These are phyloP conservation scores for Steinernema scapterisci DNA, from an alignment of 2,888 invertebrate species.

Conservation along the genomic window DNA sequence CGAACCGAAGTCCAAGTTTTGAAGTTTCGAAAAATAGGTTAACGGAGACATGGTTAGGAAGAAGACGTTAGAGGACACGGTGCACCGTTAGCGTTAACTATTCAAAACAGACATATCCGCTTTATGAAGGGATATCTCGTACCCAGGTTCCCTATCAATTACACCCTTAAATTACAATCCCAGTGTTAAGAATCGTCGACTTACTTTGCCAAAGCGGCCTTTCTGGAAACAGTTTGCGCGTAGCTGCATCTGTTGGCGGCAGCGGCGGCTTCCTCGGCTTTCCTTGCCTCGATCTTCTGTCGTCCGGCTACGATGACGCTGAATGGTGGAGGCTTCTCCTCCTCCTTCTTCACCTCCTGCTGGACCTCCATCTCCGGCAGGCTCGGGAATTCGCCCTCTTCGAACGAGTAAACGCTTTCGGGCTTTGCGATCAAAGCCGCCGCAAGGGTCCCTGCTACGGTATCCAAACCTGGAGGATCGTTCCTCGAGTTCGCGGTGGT, in stretches of 20 bases:
- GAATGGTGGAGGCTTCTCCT: constrained; percentile 36
- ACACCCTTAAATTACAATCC: too few relatives aligned
- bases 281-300: constrained; percentile 35
- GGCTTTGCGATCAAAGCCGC: not conserved
- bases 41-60: too few relatives aligned
- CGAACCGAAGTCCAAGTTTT: too few relatives aligned
- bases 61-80: too few relatives aligned
- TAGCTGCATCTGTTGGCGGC: constrained; percentile 35
- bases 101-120: too few relatives aligned
- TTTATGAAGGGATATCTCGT: too few relatives aligned
- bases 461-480: not conserved
- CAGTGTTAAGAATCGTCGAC: not conserved
- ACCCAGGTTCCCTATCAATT: too few relatives aligned
- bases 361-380: constrained; percentile 44
- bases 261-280: constrained; percentile 34
- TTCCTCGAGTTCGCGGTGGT: not conserved
- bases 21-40: too few relatives aligned
- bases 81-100: not conserved
- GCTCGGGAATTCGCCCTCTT: constrained; percentile 54
- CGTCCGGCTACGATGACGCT: constrained; percentile 41
- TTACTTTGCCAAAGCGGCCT: not conserved
- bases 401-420: constrained; percentile 47
- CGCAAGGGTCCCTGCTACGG: not conserved
- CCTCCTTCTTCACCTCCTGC: constrained; percentile 39
- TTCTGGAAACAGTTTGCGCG: constrained; percentile 31